phyloP scores from a whole-genome alignment of 2,797 vertebrate species.

The Rhinophrynus dorsalis region DNA sequence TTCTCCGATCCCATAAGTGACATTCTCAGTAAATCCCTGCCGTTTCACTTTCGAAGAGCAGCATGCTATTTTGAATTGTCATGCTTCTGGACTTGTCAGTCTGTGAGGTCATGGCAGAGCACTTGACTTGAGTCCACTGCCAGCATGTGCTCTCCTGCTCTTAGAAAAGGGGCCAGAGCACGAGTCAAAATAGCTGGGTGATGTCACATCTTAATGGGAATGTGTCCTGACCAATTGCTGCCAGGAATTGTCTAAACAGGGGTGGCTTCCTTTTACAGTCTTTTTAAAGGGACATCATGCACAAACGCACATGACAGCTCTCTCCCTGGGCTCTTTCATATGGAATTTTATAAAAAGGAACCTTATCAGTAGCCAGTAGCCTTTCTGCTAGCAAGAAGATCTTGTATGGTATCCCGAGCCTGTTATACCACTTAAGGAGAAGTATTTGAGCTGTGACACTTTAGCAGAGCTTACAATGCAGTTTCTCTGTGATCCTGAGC shows the following conservation, averaged over 20 bases:
- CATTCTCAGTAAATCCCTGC: accelerated
- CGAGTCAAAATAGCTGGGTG: constrained; percentile 77
- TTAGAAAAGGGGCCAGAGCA: constrained; percentile 50
- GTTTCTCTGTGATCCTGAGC: not conserved
- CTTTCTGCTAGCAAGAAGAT: constrained; percentile 54
- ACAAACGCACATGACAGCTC: constrained; percentile 79
- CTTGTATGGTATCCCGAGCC: constrained; percentile 22
- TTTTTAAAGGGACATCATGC: constrained; percentile 76
- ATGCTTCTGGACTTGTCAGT: constrained; percentile 19
- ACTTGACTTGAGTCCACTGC: not conserved
- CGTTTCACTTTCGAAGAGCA: constrained; percentile 42
- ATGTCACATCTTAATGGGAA: constrained; percentile 70
- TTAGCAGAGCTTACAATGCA: constrained; percentile 25
- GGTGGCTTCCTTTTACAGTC: constrained; percentile 88
- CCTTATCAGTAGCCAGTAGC: constrained; percentile 50
- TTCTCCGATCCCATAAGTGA: not conserved
- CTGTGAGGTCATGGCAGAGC: constrained; percentile 10
- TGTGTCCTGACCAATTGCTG: constrained; percentile 59
- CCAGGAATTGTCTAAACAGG: constrained; percentile 68
- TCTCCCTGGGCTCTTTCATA: constrained; percentile 59
- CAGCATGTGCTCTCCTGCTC: constrained; percentile 52
- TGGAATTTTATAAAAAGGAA: constrained; percentile 49
- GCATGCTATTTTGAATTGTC: constrained; percentile 50
- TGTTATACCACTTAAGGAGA: constrained; percentile 52
- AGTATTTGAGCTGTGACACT: constrained; percentile 42